phyloP scores from a whole-genome alignment of 2,888 invertebrate species.

The Leptura quadrifasciata region DNA sequence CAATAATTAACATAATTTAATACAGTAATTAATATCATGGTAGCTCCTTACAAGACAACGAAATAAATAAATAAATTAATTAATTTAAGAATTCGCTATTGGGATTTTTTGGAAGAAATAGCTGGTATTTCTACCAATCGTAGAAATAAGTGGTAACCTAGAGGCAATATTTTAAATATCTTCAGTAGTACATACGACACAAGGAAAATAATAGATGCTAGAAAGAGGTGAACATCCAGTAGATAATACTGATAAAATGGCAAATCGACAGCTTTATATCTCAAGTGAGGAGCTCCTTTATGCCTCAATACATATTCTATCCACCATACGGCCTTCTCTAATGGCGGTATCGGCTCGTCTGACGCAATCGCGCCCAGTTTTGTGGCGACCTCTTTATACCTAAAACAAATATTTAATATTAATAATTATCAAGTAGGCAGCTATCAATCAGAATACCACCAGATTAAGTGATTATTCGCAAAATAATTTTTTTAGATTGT shows the following conservation, averaged over 20 bases:
- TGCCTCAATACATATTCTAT: constrained; percentile 65
- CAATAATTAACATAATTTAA: no score
- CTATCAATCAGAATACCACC: no score
- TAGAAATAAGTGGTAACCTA: background rate
- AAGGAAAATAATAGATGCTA: background rate
- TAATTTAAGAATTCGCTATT: background rate
- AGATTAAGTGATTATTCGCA: no score
- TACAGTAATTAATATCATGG: background rate
- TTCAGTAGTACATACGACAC: background rate
- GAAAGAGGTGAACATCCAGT: constrained; percentile 54
- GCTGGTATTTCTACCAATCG: background rate
- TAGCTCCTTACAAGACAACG: background rate
- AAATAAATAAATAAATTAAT: constrained; percentile 10
- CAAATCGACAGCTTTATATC: constrained; percentile 55
- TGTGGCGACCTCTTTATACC: constrained; percentile 56
- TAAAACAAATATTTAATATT: constrained; percentile 37
- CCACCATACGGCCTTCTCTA: constrained; percentile 64
- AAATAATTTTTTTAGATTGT: no score
- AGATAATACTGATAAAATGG: constrained; percentile 62
- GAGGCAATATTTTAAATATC: background rate
- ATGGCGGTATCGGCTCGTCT: constrained; percentile 59
- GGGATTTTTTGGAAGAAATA: background rate
- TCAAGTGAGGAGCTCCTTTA: constrained; percentile 61
- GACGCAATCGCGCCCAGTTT: constrained; percentile 54
- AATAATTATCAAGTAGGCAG: no score